Evolutionary conservation across 2,888 invertebrate genomes (phyloP).

Genomic region (Barypeithes pellucidus): DNA sequence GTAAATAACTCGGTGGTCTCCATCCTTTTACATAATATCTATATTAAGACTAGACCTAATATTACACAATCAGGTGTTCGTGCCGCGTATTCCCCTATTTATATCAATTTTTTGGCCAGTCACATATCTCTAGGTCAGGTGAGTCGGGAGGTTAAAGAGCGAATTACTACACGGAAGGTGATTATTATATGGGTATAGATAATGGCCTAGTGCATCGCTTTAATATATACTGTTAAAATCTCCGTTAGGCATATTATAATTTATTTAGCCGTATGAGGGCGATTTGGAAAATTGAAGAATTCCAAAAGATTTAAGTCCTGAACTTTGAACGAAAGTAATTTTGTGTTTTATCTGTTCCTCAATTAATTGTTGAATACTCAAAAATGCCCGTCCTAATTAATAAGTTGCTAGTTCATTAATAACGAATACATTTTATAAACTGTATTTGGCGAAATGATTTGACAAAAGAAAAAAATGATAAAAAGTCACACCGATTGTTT

Average conservation of each 20-base stretch:
- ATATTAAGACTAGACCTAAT: slow-evolving; percentile 32
- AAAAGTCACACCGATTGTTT: too few species aligned
- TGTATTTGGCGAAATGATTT: too few species aligned
- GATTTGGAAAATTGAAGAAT: too few species aligned
- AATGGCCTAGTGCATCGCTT: slow-evolving; percentile 11
- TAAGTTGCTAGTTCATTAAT: too few species aligned
- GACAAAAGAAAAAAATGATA: too few species aligned
- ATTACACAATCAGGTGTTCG: slow-evolving; percentile 14
- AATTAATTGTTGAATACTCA: too few species aligned
- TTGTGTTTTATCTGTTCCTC: too few species aligned
- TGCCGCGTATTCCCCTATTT: slow-evolving; percentile 11
- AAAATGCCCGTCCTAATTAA: too few species aligned
- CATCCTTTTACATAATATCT: slow-evolving; percentile 37
- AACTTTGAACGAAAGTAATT: too few species aligned
- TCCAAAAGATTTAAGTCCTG: too few species aligned
- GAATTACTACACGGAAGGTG: slow-evolving; percentile 17
- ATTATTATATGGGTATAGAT: slow-evolving; percentile 32
- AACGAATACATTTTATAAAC: too few species aligned
- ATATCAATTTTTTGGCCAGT: slow-evolving; percentile 23
- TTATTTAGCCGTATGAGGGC: not conserved
- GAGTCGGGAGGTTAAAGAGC: slow-evolving; percentile 28
- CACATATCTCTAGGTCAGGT: slow-evolving; percentile 13
- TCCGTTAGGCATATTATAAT: slow-evolving; percentile 34
- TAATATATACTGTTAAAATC: slow-evolving; percentile 33
- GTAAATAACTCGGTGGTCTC: slow-evolving; percentile 4